Base-by-base conservation (phyloP, 2,113 vertebrate genomes). In the Thunnus thynnus region DNA sequence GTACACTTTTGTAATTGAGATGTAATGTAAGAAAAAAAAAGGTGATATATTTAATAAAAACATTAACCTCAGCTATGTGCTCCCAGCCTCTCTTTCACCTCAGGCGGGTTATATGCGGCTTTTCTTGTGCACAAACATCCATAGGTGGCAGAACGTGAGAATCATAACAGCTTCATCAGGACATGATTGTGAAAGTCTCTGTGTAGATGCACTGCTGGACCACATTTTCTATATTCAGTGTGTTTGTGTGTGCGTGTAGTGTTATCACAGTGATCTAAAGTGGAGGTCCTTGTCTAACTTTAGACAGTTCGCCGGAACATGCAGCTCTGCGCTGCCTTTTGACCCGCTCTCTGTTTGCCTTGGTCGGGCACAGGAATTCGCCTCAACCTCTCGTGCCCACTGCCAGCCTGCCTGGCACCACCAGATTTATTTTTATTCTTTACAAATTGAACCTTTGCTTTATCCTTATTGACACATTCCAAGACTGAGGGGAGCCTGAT, bases 31-130 rank as follows among this genome's bases (percentile, higher is more conserved):
- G 54, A 73, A 84, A 86, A 84, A 86, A 90, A 84, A 88, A 90
- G 85, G 80, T 89, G 87, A 93, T 92, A 89, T 93, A 94, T 94
- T 94, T 92, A 94, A 95, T 94, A 94, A 93, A 93, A 92, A 92
- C 89, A 73, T 89, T 89, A 92, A 93, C 80, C 90, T 91, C 88
- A 90, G 67, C 32, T 73, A 17, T 78, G 64, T 3, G 27, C 44
- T 65, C 41, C 67, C 41, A 70, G 64, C 82, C 22, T 81, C 46
- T 84, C 41, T 64, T 36, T 90, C 50, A 61, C 60, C 64, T 83
- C 78, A 69, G 67, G n/a, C 58, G 3, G 69, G 36, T 41, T 41
- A 41, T 41, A 6, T 41, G 36, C 8, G 9, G 65, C 41, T 82
- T 58, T 50, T 60, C 65, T n/a, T 69, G 27, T 74, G 50, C n/a